A percentile compares a stretch with the other conserved stretches of the same genome.
These are phyloP conservation scores for Eulithis testata DNA, from an alignment of 2,888 invertebrate species.

Conservation along the genomic window DNA sequence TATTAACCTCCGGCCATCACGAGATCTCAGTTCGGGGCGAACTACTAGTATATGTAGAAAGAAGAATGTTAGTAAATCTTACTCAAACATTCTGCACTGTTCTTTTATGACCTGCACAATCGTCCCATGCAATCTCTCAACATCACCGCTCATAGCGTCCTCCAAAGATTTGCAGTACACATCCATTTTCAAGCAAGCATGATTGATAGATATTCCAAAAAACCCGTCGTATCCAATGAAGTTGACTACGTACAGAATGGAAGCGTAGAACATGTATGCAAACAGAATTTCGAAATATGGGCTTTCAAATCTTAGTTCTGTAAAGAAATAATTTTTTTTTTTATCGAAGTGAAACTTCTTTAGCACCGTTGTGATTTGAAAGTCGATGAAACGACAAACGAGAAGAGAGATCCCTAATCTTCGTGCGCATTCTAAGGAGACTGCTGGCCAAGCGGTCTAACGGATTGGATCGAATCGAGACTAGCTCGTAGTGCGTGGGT, in stretches of 20 bases:
- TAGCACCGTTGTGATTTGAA: too few species aligned
- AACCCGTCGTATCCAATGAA: conserved; percentile 66
- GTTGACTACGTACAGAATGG: conserved; percentile 50
- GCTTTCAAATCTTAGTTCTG: conserved; percentile 46
- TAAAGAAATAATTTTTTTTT: too few species aligned
- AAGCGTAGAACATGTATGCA: conserved; percentile 49
- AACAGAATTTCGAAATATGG: conserved; percentile 63
- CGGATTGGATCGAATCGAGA: too few species aligned
- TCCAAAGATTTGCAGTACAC: conserved; percentile 56
- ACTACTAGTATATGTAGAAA: too few species aligned
- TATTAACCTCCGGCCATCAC: too few species aligned
- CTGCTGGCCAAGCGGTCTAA: too few species aligned
- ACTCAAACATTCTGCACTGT: conserved; percentile 60
- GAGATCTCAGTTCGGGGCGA: too few species aligned
- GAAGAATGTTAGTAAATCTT: conserved; percentile 24
- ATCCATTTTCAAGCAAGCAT: conserved; percentile 67
- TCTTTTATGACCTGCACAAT: conserved; percentile 56
- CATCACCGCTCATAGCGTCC: conserved; percentile 48
- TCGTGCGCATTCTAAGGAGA: too few species aligned
- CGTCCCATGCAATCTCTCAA: conserved; percentile 26
- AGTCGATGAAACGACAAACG: too few species aligned
- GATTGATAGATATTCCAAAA: conserved; percentile 61
- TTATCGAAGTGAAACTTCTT: too few species aligned
- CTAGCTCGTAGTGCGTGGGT: too few species aligned
- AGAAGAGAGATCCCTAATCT: too few species aligned